Evolutionary conservation across 2,113 vertebrate species (phyloP), one percentile per base, ranked within the genome.

Genomic region (Datnioides undecimradiatus): DNA sequence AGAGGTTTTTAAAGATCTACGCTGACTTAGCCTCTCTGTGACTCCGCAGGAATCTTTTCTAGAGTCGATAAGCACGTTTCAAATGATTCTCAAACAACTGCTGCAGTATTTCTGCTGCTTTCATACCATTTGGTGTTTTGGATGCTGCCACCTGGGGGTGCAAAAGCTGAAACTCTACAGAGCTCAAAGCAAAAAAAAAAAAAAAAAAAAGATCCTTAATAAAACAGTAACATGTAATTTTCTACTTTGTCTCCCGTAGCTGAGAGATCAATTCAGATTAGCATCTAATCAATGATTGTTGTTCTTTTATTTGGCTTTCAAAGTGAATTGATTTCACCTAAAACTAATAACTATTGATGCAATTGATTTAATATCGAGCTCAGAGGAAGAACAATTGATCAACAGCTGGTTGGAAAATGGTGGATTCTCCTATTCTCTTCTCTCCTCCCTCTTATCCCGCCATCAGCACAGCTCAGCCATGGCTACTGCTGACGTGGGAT

Each of bases 361-460:
- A 23, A 38, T 41, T 74, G 51, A 82, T 69, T 59, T 10, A 3
- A 25, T 38, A 4, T 0, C 23, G 19, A 7, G 5, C 23, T 31
- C 23, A 46, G 14, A 70, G 25, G 2, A 46, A 58, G 14, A 59
- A 45, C 31, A 69, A 68, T 36, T 9, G 60, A 64, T 81, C 21
- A 34, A 63, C 79, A 81, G 76, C 66, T 82, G 60, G 13, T 80
- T 57, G 52, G 48, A 12, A 79, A 81, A 85, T 55, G 36, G 51
- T 21, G 19, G 31, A 25, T 62, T 64, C 19, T 14, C 38, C 48
- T 31, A 13, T 3, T 59, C 13, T 23, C 60, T 11, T 6, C 49
- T 17, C 1, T 33, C 14, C 29, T 58, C 55, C 7, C n/a, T 73
- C 25, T 29, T 29, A 21, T 8, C 14, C 10, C 13, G 19, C 25